Percentiles rank a stretch among this genome's conserved stretches.
Evolutionary conservation across 2,888 invertebrate species (phyloP).

Genomic region (Nesidiocoris tenuis): DNA sequence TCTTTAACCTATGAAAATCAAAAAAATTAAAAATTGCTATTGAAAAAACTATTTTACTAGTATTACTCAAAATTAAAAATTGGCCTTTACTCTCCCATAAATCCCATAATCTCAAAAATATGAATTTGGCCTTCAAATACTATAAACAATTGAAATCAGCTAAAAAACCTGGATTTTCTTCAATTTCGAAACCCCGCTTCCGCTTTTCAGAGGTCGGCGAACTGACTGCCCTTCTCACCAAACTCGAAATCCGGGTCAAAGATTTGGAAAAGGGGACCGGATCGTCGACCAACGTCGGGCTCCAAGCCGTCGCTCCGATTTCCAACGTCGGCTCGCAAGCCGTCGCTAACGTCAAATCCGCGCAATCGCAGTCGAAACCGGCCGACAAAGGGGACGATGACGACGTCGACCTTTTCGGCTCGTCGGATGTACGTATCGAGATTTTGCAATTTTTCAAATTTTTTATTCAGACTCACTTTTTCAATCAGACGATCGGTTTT

Average conservation of each 20-base stretch:
- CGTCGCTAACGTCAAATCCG: conserved; percentile 46
- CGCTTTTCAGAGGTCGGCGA: conserved; percentile 56
- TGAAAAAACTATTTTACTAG: too few relatives aligned
- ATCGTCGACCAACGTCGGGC: background rate
- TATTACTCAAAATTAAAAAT: too few relatives aligned
- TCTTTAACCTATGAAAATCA: too few relatives aligned
- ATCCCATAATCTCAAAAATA: too few relatives aligned
- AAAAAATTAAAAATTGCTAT: too few relatives aligned
- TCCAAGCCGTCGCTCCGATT: conserved; percentile 4
- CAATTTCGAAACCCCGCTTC: too few relatives aligned
- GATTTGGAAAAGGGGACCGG: conserved; percentile 53
- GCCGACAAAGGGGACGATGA: conserved; percentile 61
- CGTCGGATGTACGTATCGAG: conserved; percentile 62
- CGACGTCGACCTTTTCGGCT: conserved; percentile 78
- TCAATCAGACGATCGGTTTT: too few relatives aligned
- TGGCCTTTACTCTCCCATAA: too few relatives aligned
- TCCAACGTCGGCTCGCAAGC: conserved; percentile 3
- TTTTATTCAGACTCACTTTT: background rate
- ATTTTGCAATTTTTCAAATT: background rate
- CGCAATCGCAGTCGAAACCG: conserved; percentile 17
- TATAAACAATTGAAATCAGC: too few relatives aligned
- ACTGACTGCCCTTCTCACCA: conserved; percentile 57
- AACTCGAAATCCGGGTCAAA: conserved; percentile 58
- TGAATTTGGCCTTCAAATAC: too few relatives aligned
- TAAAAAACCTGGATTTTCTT: too few relatives aligned